Conservation (phyloP, 92 coral and sea anemone genomes). For the Pocillopora meandrina region DNA sequence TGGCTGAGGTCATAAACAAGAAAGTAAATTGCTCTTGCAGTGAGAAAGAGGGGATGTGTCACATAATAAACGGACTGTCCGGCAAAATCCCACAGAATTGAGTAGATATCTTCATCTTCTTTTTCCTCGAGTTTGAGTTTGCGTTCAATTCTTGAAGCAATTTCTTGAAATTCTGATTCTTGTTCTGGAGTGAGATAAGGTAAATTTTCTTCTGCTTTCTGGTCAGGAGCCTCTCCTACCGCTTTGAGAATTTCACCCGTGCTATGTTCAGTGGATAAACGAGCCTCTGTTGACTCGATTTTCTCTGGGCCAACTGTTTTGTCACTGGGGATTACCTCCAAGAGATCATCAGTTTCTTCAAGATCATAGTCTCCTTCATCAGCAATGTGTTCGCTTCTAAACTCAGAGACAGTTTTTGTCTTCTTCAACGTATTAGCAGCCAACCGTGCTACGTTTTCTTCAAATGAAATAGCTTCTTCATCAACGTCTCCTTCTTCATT, state of each 20-base stretch:
- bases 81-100: conserved; percentile 59
- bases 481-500: background rate
- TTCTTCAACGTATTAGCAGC: conserved; percentile 6
- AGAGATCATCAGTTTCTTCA: background rate
- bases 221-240: background rate
- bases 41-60: conserved; percentile 61
- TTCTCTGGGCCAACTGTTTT: background rate
- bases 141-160: background rate
- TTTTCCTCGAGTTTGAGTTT: background rate
- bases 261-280: background rate
- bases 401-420: background rate
- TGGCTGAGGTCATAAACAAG: conserved; percentile 45
- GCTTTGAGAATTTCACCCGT: background rate
- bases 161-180: conserved; percentile 10
- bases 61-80: conserved; percentile 60
- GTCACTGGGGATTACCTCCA: background rate
- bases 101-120: conserved; percentile 1
- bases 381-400: background rate
- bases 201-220: background rate
- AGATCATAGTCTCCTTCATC: background rate
- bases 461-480: background rate
- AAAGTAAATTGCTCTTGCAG: conserved; percentile 47
- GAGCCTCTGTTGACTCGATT: background rate
- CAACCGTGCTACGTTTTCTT: background rate
- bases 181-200: background rate